Evolutionary conservation across 2,797 vertebrate species (phyloP), one percentile per base, ranked within the genome.

Genomic region (Darevskia mixta): DNA sequence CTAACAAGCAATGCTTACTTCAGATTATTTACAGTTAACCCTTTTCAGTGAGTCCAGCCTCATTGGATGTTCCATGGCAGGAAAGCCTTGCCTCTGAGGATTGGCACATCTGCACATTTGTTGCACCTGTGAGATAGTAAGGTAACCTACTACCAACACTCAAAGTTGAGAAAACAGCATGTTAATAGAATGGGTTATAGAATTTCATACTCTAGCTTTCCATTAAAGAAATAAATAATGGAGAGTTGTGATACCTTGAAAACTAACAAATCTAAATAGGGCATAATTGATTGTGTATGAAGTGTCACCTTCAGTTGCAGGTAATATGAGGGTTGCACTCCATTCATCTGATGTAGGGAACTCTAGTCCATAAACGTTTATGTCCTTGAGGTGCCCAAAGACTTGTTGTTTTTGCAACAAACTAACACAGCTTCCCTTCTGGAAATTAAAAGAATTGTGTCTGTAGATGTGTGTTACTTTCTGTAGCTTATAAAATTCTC

Each of bases 401-500:
- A 55, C 49, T 55, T 15, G 13, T 55, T 55, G 29, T 72, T 35
- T n/a, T 25, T 35, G 13, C 71, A 72, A 15, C 35, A 32, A 32
- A 35, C n/a, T 72, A 72, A 35, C 71, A 72, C 35, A 32, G 35
- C 71, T 72, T 72, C 71, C 71, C n/a, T 4, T 35, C 8, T 32
- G 71, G 71, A 72, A 72, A 72, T 72, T 72, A 72, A 72, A 81
- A 4, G 55, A 75, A 67, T n/a, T 49, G 29, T 35, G 23, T 67
- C 58, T 80, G 71, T 77, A 87, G 29, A 49, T 73, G 32, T 7
- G 23, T 15, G 17, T 81, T 80, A 72, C 41, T 88, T 73, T 85
- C 49, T 85, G 58, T 85, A 88, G 58, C 69, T 35, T 86, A 32
- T 45, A 80, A 75, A 55, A 88, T 73, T 75, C 85, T 75, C 11